These are phyloP conservation scores for Rhyacichthys aspro DNA, from an alignment of 2,797 vertebrate genomes.

Conservation along the genomic window DNA sequence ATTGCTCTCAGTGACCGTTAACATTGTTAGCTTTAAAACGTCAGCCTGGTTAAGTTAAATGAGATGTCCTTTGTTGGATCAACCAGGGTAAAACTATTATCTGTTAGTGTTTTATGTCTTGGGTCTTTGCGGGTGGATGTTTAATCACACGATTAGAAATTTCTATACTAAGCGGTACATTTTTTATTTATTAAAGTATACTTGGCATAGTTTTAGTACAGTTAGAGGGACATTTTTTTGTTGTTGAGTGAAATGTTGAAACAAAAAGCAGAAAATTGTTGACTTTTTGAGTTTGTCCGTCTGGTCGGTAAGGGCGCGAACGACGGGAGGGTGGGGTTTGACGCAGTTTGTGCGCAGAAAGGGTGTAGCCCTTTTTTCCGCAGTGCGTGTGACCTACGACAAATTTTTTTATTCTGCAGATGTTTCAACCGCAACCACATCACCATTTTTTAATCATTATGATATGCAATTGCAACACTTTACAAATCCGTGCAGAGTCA, in stretches of 20 bases:
- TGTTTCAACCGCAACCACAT: slow-evolving; percentile 43
- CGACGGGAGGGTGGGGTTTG: slow-evolving; percentile 79
- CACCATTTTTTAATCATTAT: slow-evolving; percentile 19
- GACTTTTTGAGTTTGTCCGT: not conserved
- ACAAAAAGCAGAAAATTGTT: slow-evolving; percentile 7
- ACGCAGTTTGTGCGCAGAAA: slow-evolving; percentile 82
- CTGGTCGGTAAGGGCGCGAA: slow-evolving; percentile 19
- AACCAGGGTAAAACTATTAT: slow-evolving; percentile 14
- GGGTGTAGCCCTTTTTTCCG: slow-evolving; percentile 81
- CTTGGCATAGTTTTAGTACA: not conserved
- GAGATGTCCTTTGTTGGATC: slow-evolving; percentile 38
- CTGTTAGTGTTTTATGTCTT: slow-evolving; percentile 31
- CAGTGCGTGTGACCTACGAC: slow-evolving; percentile 80
- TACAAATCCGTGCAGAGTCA: slow-evolving; percentile 7
- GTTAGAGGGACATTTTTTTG: slow-evolving; percentile 7
- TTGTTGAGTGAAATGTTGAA: not conserved
- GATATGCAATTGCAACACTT: slow-evolving; percentile 17
- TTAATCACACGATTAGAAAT: slow-evolving; percentile 31
- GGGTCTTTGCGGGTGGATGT: slow-evolving; percentile 14
- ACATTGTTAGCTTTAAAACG: slow-evolving; percentile 55
- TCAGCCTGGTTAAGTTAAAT: slow-evolving; percentile 22
- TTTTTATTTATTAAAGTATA: not conserved
- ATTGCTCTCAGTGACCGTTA: slow-evolving; percentile 60
- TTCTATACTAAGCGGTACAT: slow-evolving; percentile 2
- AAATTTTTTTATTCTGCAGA: slow-evolving; percentile 73